Percentiles rank a stretch among this genome's conserved stretches.
Evolutionary conservation across 2,888 invertebrate species (phyloP).

Genomic region (Amiota communis): DNA sequence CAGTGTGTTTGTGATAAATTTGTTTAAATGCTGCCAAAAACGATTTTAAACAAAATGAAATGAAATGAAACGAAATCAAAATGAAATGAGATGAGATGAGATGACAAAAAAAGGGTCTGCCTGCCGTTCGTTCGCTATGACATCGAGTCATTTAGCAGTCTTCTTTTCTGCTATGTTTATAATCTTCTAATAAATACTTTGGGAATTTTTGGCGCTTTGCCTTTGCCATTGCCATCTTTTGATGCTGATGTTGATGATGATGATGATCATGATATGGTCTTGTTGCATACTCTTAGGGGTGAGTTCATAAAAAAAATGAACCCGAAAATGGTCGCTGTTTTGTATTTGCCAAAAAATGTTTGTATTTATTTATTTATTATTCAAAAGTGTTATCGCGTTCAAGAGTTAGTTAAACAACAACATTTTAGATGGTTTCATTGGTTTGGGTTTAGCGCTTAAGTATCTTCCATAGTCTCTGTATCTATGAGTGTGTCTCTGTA

Average conservation of each 20-base stretch:
- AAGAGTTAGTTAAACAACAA: slow-evolving; percentile 27
- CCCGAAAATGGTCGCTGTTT: no score
- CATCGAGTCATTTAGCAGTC: slow-evolving; percentile 28
- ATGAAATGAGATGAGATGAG: slow-evolving; percentile 13
- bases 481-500: slow-evolving; percentile 27
- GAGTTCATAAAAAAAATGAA: no score
- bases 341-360: slow-evolving; percentile 42
- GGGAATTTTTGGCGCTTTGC: slow-evolving; percentile 43
- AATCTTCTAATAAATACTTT: slow-evolving; percentile 49
- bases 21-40: slow-evolving; percentile 65
- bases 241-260: slow-evolving; percentile 11
- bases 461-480: no score
- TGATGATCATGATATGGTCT: no score
- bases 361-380: slow-evolving; percentile 67
- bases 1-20: slow-evolving; percentile 42
- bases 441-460: not conserved
- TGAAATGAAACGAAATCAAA: slow-evolving; percentile 12
- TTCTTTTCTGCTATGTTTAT: slow-evolving; percentile 42
- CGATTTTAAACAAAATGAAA: slow-evolving; percentile 34
- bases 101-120: slow-evolving; percentile 31
- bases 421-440: not conserved
- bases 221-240: slow-evolving; percentile 30
- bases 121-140: slow-evolving; percentile 51
- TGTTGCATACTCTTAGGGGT: no score
- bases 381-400: slow-evolving; percentile 62